phyloP scores from a whole-genome alignment of 2,797 vertebrate genomes.

The Diceros bicornis region DNA sequence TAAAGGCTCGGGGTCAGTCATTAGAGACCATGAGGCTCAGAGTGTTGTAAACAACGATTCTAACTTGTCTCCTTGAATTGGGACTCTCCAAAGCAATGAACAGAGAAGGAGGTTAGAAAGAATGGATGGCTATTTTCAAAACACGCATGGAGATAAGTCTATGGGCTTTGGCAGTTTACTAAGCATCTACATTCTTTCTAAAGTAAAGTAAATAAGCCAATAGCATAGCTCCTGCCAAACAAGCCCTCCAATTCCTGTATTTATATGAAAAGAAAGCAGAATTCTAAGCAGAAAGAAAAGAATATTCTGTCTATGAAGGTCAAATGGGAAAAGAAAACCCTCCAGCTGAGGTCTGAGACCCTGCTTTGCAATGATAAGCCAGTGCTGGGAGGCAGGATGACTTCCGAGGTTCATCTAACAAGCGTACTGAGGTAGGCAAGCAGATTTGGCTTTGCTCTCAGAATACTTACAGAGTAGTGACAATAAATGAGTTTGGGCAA shows the following conservation, averaged over 20 bases:
- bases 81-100: not conserved
- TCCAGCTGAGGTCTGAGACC: not conserved
- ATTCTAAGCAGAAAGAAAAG: not conserved
- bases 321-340: not conserved
- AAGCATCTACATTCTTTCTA: not conserved
- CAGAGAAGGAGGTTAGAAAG: not conserved
- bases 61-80: not conserved
- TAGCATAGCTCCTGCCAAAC: not conserved
- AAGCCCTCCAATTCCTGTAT: slow-evolving; percentile 5
- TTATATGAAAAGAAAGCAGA: slow-evolving; percentile 11
- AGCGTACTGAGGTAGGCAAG: not conserved
- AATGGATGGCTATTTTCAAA: not conserved
- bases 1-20: not conserved
- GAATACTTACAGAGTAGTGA: not conserved
- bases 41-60: not conserved
- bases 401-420: not conserved
- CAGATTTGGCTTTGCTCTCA: not conserved
- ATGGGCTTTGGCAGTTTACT: not conserved
- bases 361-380: not conserved
- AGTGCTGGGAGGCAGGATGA: not conserved
- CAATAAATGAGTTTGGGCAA: not conserved
- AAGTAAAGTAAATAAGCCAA: slow-evolving; percentile 1
- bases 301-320: slow-evolving; percentile 27
- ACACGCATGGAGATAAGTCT: not conserved
- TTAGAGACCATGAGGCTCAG: not conserved